Evolutionary conservation across 2,113 vertebrate genomes (phyloP).

Genomic region (Ceuthmochares aereus): DNA sequence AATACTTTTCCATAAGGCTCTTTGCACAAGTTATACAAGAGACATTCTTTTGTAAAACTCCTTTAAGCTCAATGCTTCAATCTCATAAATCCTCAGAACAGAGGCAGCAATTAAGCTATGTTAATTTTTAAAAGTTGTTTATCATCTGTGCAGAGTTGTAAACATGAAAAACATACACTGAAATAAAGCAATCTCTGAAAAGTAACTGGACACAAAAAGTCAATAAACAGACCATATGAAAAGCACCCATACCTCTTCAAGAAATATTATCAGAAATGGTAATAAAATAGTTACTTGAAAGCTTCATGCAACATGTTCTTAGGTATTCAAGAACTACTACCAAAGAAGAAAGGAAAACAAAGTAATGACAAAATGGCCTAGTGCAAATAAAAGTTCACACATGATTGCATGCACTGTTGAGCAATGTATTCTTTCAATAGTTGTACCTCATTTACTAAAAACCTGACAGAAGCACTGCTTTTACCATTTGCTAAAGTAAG

Average conservation of each 20-base stretch:
- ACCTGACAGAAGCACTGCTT: conserved; percentile 79
- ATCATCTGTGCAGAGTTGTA: background rate
- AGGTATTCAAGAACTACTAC: conserved; percentile 35
- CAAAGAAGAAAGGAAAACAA: conserved; percentile 53
- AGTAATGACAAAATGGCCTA: conserved; percentile 23
- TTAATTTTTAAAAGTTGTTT: conserved; percentile 13
- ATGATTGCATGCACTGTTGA: conserved; percentile 63
- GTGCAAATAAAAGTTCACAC: conserved; percentile 57
- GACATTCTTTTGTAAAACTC: conserved; percentile 37
- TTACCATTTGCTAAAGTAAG: conserved; percentile 55
- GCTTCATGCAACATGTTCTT: conserved; percentile 32
- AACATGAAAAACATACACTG: conserved; percentile 8
- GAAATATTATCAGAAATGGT: conserved; percentile 25
- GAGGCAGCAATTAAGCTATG: conserved; percentile 32
- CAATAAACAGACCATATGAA: conserved; percentile 47
- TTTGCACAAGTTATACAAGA: conserved; percentile 15
- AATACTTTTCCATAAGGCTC: conserved; percentile 40
- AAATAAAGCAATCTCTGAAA: conserved; percentile 36
- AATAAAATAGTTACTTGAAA: conserved; percentile 42
- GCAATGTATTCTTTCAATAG: conserved; percentile 62
- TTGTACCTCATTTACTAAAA: conserved; percentile 77
- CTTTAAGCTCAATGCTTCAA: conserved; percentile 38
- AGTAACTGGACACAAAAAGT: conserved; percentile 46
- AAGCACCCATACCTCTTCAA: background rate
- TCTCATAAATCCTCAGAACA: conserved; percentile 66